Evolutionary conservation across 2,797 vertebrate species (phyloP).

Genomic region (Euthynnus affinis): DNA sequence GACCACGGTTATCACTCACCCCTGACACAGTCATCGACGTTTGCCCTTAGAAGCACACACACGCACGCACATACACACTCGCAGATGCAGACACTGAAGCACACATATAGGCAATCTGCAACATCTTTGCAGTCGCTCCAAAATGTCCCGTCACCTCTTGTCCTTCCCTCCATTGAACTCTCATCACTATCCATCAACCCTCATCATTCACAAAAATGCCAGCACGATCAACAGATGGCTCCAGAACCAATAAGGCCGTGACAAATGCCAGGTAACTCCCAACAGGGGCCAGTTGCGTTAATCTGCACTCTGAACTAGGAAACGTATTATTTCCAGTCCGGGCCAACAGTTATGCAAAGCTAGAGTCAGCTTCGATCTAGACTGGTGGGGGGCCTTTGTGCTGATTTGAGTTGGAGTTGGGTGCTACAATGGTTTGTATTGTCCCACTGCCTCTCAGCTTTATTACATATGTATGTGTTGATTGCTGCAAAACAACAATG

Average conservation of each 20-base stretch:
- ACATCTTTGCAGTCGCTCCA: constrained; percentile 62
- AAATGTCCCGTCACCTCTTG: constrained; percentile 73
- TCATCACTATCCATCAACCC: constrained; percentile 80
- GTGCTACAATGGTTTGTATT: constrained; percentile 80
- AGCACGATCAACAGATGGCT: constrained; percentile 76
- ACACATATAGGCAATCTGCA: constrained; percentile 48
- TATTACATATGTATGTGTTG: constrained; percentile 87
- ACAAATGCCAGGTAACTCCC: constrained; percentile 79
- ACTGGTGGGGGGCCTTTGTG: constrained; percentile 67
- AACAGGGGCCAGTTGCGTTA: constrained; percentile 66
- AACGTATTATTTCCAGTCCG: constrained; percentile 46
- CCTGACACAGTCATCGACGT: constrained; percentile 81
- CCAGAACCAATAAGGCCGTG: constrained; percentile 52
- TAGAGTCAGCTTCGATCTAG: constrained; percentile 51
- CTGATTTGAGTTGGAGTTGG: constrained; percentile 60
- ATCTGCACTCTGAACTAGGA: constrained; percentile 30
- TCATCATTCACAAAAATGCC: constrained; percentile 78
- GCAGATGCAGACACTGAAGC: constrained; percentile 36
- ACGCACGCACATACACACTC: constrained; percentile 21
- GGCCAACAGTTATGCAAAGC: constrained; percentile 52
- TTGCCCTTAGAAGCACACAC: constrained; percentile 63
- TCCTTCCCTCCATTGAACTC: constrained; percentile 75
- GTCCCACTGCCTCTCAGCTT: constrained; percentile 77
- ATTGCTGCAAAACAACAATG: constrained; percentile 86
- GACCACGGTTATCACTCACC: constrained; percentile 85